Evolutionary conservation across 2,113 vertebrate species (phyloP).

Genomic region (Oncorhynchus tshawytscha): DNA sequence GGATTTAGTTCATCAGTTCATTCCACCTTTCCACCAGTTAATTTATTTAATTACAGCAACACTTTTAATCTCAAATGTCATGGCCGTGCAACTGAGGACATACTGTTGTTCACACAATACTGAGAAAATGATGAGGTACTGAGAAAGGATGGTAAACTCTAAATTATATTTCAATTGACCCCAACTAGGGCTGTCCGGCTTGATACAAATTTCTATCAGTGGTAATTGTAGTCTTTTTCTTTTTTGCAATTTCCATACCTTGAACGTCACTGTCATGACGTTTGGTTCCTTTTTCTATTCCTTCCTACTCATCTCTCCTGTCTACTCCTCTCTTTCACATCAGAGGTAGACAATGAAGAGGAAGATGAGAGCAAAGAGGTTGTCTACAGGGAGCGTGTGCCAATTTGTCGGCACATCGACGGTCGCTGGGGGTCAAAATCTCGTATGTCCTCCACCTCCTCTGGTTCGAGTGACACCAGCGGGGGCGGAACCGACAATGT

Average conservation of each 20-base stretch:
- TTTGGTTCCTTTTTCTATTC: neutral
- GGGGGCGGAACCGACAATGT: conserved; percentile 79
- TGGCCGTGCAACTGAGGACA: neutral
- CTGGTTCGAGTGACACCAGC: conserved; percentile 78
- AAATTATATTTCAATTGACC: neutral
- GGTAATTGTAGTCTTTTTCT: neutral
- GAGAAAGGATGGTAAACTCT: neutral
- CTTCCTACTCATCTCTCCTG: neutral
- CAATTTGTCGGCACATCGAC: conserved; percentile 35
- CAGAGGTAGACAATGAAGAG: conserved; percentile 42
- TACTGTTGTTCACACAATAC: neutral
- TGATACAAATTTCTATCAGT: too few relatives aligned
- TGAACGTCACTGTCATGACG: neutral
- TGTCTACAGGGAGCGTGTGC: conserved; percentile 68
- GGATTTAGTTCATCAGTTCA: neutral
- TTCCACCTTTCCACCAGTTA: too few relatives aligned
- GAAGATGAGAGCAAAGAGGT: conserved; percentile 62
- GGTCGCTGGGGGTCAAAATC: conserved; percentile 65
- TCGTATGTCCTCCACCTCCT: conserved; percentile 83
- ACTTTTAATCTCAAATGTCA: neutral
- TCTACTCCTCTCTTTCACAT: neutral
- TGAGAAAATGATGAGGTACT: neutral
- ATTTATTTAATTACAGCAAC: too few relatives aligned
- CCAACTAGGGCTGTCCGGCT: too few relatives aligned
- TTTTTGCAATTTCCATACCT: neutral